Evolutionary conservation across 2,113 vertebrate genomes (phyloP), one percentile per base, ranked within the genome.

Genomic region (Crypturellus undulatus): DNA sequence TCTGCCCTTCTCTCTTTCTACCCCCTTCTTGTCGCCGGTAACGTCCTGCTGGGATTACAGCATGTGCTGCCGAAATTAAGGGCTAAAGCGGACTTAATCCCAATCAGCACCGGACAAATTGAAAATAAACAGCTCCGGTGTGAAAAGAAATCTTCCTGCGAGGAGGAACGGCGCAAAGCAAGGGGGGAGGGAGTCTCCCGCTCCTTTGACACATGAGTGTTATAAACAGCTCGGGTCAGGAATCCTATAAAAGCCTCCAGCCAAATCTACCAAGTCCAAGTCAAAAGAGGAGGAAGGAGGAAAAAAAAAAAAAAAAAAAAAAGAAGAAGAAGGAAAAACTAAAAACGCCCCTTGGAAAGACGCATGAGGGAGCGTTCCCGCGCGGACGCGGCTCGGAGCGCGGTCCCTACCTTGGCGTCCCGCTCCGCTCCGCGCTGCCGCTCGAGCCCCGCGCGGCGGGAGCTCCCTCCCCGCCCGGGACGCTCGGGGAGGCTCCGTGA

Each of bases 91-190:
- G 89, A 93, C 69, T 89, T 91, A 88, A 86, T 79, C 76, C 79
- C 79, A 3, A 51, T 40, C 82, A 25, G 82, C 79, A 93, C 87
- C 47, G 38, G 36, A 34, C 60, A 60, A 86, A 36, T 45, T 30
- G 88, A 91, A 95, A 96, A 94, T 70, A 90, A 95, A 84, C 87
- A 79, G 72, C 72, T 56, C 42, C 73, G 63, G 76, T 10, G 84
- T 4, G 59, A 89, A 88, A 83, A 90, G 84, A 91, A 83, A 90
- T 63, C 77, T 52, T 88, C 87, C 79, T 36, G 71, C 63, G 20
- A 93, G 78, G 71, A 76, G 69, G 34, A 70, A 52, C 34, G 34
- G 34, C 17, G 9, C 47, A 28, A 38, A 38, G 49, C 16, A 28
- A 19, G 8, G 12, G 49, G 49, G 69, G 49, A 89, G 67, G 76